These are phyloP conservation scores for Salmo trutta DNA, from an alignment of 2,797 vertebrate genomes.

Conservation along the genomic window DNA sequence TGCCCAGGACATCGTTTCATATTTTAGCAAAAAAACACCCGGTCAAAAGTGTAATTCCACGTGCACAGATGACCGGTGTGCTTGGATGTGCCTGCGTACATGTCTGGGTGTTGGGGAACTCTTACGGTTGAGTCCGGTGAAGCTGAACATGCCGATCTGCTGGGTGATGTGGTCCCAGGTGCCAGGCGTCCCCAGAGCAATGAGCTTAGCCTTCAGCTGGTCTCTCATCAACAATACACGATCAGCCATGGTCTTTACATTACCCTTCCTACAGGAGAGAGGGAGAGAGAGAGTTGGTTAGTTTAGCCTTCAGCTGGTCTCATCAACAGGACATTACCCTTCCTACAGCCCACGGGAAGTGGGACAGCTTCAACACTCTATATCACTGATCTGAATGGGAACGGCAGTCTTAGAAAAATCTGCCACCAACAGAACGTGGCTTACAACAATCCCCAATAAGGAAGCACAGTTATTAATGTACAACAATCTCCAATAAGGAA, in stretches of 20 bases:
- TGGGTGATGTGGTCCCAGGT: slow-evolving; percentile 98
- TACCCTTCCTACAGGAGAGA: slow-evolving; percentile 80
- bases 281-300: too few species aligned
- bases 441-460: not conserved
- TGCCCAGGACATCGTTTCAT: too few species aligned
- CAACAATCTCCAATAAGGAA: too few species aligned
- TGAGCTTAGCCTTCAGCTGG: slow-evolving; percentile 85
- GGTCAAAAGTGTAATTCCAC: too few species aligned
- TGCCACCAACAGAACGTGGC: not conserved
- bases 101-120: slow-evolving; percentile 25
- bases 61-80: not conserved
- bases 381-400: too few species aligned
- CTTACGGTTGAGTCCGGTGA: slow-evolving; percentile 94
- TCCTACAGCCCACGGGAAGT: too few species aligned
- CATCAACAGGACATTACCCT: too few species aligned
- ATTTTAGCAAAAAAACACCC: too few species aligned
- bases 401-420: too few species aligned
- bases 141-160: slow-evolving; percentile 97
- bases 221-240: slow-evolving; percentile 91
- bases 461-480: too few species aligned
- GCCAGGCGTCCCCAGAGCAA: slow-evolving; percentile 87
- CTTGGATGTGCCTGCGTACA: not conserved
- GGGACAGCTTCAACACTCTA: too few species aligned
- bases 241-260: slow-evolving; percentile 97
- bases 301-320: too few species aligned